Evolutionary conservation across 2,797 vertebrate genomes (phyloP).

Genomic region (Octomys mimax): DNA sequence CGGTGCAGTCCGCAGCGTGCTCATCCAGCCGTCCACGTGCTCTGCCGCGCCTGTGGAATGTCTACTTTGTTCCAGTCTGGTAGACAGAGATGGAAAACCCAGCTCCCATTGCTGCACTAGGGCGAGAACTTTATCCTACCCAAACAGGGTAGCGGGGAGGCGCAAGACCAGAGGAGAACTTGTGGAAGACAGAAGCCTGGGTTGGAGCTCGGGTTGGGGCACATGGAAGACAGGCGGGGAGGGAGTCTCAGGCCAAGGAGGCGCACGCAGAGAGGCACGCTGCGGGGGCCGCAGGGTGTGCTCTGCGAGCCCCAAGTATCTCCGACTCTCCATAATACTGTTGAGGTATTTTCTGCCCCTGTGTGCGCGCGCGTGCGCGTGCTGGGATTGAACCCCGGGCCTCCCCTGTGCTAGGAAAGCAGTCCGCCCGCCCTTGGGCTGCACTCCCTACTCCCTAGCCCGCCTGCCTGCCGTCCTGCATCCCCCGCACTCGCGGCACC

Average conservation of each 20-base stretch:
- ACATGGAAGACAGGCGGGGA: too few species aligned
- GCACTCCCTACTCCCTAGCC: not conserved
- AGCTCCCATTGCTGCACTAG: not conserved
- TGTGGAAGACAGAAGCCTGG: not conserved
- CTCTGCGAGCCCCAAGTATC: not conserved
- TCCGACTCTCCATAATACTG: not conserved
- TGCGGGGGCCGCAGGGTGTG: not conserved
- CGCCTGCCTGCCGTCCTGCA: not conserved
- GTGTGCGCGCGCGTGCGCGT: not conserved
- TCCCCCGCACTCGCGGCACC: not conserved
- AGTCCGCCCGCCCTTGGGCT: not conserved
- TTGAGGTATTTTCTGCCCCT: not conserved
- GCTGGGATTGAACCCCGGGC: not conserved
- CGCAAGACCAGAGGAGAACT: not conserved
- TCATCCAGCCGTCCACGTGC: not conserved
- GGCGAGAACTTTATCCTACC: not conserved
- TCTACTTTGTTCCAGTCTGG: constrained; percentile 44
- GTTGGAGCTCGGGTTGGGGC: not conserved
- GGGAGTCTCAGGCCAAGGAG: not conserved
- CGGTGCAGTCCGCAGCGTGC: not conserved
- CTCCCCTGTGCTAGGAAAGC: not conserved
- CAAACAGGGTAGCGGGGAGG: rapidly evolving
- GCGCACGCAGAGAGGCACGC: not conserved
- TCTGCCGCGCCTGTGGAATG: not conserved
- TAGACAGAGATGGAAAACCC: constrained; percentile 44